Evolutionary conservation across 2,113 vertebrate genomes (phyloP).

Genomic region (Pongo abelii): DNA sequence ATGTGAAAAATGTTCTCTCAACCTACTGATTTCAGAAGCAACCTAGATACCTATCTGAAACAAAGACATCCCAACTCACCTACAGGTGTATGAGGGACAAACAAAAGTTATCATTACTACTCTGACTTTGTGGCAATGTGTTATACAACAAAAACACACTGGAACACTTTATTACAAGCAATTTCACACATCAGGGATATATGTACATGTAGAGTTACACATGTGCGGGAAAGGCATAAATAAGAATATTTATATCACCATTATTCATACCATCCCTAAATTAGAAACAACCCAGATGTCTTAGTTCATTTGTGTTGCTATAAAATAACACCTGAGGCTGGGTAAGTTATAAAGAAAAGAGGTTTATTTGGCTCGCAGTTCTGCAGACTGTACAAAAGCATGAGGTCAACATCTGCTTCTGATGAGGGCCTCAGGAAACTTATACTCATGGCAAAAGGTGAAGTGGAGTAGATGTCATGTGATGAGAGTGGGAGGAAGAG

Average conservation of each 20-base stretch:
- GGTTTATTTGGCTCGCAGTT: not conserved
- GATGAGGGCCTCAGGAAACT: not conserved
- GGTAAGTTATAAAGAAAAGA: not conserved
- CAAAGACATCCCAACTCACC: not conserved
- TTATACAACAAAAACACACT: not conserved
- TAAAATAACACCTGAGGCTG: not conserved
- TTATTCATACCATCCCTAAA: not conserved
- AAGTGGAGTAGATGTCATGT: not conserved
- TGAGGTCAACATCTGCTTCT: not conserved
- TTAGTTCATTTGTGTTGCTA: not conserved
- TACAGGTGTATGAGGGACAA: not conserved
- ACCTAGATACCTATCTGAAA: not conserved
- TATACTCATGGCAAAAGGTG: not conserved
- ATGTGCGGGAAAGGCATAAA: not conserved
- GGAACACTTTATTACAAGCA: not conserved
- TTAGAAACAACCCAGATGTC: not conserved
- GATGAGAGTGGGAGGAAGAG: not conserved
- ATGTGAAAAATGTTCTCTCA: not conserved
- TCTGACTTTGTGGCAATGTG: not conserved
- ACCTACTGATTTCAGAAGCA: not conserved
- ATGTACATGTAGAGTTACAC: not conserved
- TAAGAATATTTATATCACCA: not conserved
- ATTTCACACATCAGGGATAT: not conserved
- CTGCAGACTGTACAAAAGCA: not conserved
- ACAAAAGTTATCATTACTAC: not conserved